phyloP scores from a whole-genome alignment of 2,888 invertebrate genomes.

The Troilus luridus region DNA sequence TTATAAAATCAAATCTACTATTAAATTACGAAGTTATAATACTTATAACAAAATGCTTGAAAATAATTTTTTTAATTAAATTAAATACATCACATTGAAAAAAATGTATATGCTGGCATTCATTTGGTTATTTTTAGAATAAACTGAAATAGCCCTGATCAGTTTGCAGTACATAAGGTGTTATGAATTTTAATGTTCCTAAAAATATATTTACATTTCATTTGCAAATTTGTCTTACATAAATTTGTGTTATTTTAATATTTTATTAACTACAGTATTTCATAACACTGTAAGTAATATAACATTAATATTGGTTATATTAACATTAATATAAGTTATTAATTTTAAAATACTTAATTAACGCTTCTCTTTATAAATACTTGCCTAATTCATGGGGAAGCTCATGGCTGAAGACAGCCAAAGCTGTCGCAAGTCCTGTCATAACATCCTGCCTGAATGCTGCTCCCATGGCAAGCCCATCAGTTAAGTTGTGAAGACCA shows the following conservation, averaged over 20 bases:
- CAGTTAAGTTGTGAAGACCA: slow-evolving; percentile 84
- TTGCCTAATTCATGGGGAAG: slow-evolving; percentile 82
- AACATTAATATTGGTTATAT: too few species aligned
- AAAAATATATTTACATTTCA: not conserved
- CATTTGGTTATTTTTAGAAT: not conserved
- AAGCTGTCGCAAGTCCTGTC: slow-evolving; percentile 82
- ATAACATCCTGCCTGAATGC: slow-evolving; percentile 81
- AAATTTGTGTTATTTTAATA: not conserved
- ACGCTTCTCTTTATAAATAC: slow-evolving; percentile 57
- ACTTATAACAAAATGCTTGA: not conserved
- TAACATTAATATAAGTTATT: too few species aligned
- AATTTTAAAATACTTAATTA: too few species aligned
- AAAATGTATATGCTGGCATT: not conserved
- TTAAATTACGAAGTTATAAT: not conserved
- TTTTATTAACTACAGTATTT: not conserved
- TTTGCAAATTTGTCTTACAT: not conserved
- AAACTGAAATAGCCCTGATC: not conserved
- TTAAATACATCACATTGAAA: not conserved
- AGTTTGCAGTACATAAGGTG: not conserved
- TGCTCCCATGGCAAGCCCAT: slow-evolving; percentile 85
- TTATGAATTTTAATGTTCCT: not conserved
- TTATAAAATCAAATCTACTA: not conserved
- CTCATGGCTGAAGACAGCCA: slow-evolving; percentile 86
- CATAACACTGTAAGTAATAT: too few species aligned
- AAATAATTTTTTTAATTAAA: not conserved